Evolutionary conservation across 2,888 invertebrate species (phyloP).

Genomic region (Metallyticus violacea): DNA sequence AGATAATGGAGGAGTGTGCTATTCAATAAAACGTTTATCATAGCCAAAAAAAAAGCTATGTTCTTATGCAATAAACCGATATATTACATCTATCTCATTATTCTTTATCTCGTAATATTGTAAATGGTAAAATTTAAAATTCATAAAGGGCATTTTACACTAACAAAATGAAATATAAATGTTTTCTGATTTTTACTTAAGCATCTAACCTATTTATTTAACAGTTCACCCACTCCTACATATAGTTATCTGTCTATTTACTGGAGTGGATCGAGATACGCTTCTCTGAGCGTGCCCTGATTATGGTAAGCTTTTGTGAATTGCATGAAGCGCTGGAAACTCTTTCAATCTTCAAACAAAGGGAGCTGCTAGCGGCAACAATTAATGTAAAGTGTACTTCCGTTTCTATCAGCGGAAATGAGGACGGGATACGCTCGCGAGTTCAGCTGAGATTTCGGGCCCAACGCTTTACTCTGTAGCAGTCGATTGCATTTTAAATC

Average conservation of each 20-base stretch:
- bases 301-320: background rate
- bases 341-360: background rate
- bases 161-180: too few species aligned
- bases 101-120: too few species aligned
- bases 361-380: background rate
- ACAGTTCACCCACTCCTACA: background rate
- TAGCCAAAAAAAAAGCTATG: too few species aligned
- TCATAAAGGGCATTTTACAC: too few species aligned
- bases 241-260: background rate
- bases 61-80: too few species aligned
- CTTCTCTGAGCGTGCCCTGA: background rate
- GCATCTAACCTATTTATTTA: too few species aligned
- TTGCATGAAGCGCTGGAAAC: background rate
- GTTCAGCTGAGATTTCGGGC: background rate
- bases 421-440: background rate
- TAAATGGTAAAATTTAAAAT: too few species aligned
- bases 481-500: background rate
- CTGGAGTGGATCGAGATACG: background rate
- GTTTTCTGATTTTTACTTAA: too few species aligned
- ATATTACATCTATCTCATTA: too few species aligned
- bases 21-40: too few species aligned
- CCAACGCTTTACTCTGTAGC: background rate
- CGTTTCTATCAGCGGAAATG: background rate
- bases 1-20: too few species aligned
- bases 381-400: background rate